phyloP scores from a whole-genome alignment of 1,140 invertebrate species.

The Pseudoatta argentina region DNA sequence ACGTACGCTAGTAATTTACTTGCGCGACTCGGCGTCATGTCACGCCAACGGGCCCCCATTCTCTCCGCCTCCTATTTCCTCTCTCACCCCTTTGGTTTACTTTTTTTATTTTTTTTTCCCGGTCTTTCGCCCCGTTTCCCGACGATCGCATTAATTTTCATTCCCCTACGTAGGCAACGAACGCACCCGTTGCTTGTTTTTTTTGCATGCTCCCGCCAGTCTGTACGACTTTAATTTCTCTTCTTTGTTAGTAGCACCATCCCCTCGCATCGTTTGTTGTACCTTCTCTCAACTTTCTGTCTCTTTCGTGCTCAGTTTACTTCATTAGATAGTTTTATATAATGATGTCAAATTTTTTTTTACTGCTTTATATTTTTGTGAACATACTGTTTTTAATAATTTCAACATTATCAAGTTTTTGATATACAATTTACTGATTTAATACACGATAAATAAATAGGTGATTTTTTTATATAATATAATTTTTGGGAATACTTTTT shows the following conservation, averaged over 20 bases:
- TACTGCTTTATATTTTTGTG: background rate
- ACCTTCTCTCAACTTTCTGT: background rate
- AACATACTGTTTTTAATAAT: background rate
- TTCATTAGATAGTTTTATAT: background rate
- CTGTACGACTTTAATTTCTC: constrained; percentile 20
- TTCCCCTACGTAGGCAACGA: constrained; percentile 1
- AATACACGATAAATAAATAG: background rate
- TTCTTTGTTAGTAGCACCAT: background rate
- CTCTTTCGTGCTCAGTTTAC: background rate
- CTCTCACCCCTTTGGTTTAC: background rate
- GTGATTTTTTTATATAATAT: background rate
- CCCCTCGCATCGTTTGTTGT: constrained; percentile 20
- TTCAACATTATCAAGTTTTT: background rate
- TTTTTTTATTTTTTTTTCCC: constrained; percentile 27
- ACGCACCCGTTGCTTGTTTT: constrained; percentile 41
- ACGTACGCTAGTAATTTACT: constrained; percentile 77
- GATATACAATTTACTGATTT: background rate
- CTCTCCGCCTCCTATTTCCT: background rate
- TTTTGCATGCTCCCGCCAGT: background rate
- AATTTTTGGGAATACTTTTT: background rate
- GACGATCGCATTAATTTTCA: constrained; percentile 36
- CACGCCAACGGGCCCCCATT: constrained; percentile 29
- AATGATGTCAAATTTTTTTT: background rate
- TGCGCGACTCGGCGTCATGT: constrained; percentile 65
- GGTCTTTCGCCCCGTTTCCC: constrained; percentile 21